Conservation (phyloP, 2,888 invertebrate genomes). For the Drosophila meridionalis region DNA sequence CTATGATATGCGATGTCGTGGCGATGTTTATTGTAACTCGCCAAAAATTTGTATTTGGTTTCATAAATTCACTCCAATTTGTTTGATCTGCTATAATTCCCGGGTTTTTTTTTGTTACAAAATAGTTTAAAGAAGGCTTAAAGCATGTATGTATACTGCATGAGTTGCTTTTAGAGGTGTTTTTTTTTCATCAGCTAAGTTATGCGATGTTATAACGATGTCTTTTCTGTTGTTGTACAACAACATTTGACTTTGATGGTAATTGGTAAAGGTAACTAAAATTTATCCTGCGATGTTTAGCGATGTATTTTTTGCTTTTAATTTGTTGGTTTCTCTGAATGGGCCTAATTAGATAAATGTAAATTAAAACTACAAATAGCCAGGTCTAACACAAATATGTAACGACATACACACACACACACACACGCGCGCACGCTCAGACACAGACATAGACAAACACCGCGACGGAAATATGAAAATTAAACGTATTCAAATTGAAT, state of each 20-base stretch:
- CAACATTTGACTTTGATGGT: background rate
- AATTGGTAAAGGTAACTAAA: background rate
- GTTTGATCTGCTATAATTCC: background rate
- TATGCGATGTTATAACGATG: background rate
- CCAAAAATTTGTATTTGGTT: background rate
- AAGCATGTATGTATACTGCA: background rate
- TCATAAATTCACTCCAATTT: background rate
- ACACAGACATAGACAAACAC: slow-evolving; percentile 1
- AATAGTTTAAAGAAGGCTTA: background rate
- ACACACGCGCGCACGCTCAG: background rate
- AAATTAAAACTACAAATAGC: slow-evolving; percentile 65
- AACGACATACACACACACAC: slow-evolving; percentile 7
- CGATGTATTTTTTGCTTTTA: background rate
- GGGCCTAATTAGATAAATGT: slow-evolving; percentile 59
- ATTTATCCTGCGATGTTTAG: background rate
- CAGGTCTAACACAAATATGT: slow-evolving; percentile 23
- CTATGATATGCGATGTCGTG: background rate
- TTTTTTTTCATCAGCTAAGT: background rate
- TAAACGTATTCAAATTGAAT: slow-evolving; percentile 79
- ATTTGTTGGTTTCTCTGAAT: slow-evolving; percentile 4
- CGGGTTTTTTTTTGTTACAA: background rate
- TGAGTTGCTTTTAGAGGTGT: background rate
- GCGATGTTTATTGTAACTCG: too few species aligned
- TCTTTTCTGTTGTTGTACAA: background rate
- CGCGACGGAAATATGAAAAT: slow-evolving; percentile 74